phyloP scores from a whole-genome alignment of 1,140 invertebrate genomes.

The Cepaea nemoralis region DNA sequence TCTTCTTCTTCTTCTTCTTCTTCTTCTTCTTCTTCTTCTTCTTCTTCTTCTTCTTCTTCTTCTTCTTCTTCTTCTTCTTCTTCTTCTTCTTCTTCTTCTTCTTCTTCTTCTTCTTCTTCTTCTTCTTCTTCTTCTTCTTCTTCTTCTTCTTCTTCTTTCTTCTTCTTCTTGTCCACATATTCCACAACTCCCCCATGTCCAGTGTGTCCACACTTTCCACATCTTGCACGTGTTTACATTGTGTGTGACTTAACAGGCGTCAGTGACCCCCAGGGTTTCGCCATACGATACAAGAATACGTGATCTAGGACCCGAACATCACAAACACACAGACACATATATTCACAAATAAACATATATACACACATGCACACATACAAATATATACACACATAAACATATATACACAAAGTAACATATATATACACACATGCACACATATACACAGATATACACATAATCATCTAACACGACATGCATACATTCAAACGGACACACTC shows the following conservation, averaged over 20 bases:
- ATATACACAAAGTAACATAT: not conserved
- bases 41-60: not conserved
- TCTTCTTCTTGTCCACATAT: not conserved
- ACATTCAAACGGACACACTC: too few relatives aligned
- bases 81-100: constrained; percentile 26
- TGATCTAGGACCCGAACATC: too few relatives aligned
- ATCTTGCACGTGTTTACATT: too few relatives aligned
- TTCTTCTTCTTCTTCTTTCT: not conserved
- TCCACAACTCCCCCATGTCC: not conserved
- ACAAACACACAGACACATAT: too few relatives aligned
- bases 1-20: not conserved
- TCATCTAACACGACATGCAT: too few relatives aligned
- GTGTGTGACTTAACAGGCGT: too few relatives aligned
- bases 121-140: constrained; percentile 25
- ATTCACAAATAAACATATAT: too few relatives aligned
- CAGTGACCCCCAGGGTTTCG: too few relatives aligned
- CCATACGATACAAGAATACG: too few relatives aligned
- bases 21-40: not conserved
- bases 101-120: constrained; percentile 32
- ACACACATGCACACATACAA: too few relatives aligned
- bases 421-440: not conserved
- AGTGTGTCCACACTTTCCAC: too few relatives aligned
- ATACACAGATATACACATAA: constrained; percentile 33
- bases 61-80: not conserved
- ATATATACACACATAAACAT: too few relatives aligned